Evolutionary conservation across 2,797 vertebrate genomes (phyloP), one percentile per base, ranked within the genome.

Genomic region (Phalanger gymnotis): DNA sequence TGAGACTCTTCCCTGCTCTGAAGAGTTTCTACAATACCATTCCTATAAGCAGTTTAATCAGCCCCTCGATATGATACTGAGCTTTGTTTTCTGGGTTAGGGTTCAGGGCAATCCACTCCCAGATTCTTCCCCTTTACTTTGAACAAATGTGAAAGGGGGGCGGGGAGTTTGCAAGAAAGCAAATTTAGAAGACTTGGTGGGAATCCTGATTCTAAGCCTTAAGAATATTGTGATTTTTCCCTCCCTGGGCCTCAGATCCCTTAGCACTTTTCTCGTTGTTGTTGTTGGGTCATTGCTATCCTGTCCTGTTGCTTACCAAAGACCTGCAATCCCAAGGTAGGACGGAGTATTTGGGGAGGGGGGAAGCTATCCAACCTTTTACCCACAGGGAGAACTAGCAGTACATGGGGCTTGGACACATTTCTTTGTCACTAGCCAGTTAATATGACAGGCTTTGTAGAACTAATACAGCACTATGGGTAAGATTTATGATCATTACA

Each of bases 401-500:
- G 40, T 0, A 14, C 31, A 51, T 54, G 81, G 9, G 9, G 22
- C 93, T 57, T 16, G 2, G 54, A 9, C 58, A 53, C 52, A 2
- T 92, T 90, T 22, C 19, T 96, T 95, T 93, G 96, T 98, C 98
- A 97, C 94, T n/a, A 94, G 95, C 96, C 97, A 0, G 61, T 97
- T 97, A 97, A 97, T 96, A 96, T 96, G 87, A 92, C 92, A 22
- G 95, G 97, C 92, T 95, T 34, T 92, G 96, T 90, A 96, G 97
- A 96, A 95, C 95, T 25, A 1, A 5, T 92, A 57, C 91, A 90
- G 94, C 57, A 0, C 14, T 51, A 27, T 0, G 0, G 95, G 31
- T 95, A 96, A 97, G 97, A 98, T 96, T 58, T 97, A 98, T 97
- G 97, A 81, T 81, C 98, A 97, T 97, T 94, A 92, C 97, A 96